Evolutionary conservation across 2,113 vertebrate species (phyloP).

Genomic region (Crocuta crocuta): DNA sequence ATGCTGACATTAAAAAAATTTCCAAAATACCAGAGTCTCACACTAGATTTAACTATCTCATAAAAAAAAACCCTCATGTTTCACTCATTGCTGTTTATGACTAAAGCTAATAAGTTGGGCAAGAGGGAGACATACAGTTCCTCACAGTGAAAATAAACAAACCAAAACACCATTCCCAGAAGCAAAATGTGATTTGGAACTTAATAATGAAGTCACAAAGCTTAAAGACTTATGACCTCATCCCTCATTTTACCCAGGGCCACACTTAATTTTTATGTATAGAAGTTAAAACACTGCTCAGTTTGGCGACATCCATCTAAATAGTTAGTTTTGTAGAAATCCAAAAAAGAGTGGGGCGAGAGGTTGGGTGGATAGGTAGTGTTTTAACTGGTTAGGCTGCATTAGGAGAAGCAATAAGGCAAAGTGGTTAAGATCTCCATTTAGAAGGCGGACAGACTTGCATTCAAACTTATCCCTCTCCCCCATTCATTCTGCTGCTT

Average conservation of each 20-base stretch:
- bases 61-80: constrained; percentile 61
- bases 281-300: constrained; percentile 8
- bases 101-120: constrained; percentile 66
- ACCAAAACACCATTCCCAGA: constrained; percentile 50
- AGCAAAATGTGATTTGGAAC: constrained; percentile 59
- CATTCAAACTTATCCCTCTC: background rate
- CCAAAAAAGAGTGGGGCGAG: background rate
- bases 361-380: background rate
- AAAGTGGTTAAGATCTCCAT: background rate
- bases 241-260: background rate
- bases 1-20: constrained; percentile 58
- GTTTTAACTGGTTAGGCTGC: background rate
- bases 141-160: constrained; percentile 68
- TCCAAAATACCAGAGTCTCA: constrained; percentile 48
- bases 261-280: constrained; percentile 40
- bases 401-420: background rate
- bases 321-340: background rate
- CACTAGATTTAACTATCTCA: constrained; percentile 71
- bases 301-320: background rate
- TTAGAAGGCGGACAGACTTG: background rate
- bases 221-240: constrained; percentile 32
- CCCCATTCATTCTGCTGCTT: background rate
- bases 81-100: constrained; percentile 74
- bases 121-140: constrained; percentile 59
- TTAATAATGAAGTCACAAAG: constrained; percentile 60